Base-by-base conservation (phyloP, 2,113 vertebrate genomes). In the Cairina moschata region DNA sequence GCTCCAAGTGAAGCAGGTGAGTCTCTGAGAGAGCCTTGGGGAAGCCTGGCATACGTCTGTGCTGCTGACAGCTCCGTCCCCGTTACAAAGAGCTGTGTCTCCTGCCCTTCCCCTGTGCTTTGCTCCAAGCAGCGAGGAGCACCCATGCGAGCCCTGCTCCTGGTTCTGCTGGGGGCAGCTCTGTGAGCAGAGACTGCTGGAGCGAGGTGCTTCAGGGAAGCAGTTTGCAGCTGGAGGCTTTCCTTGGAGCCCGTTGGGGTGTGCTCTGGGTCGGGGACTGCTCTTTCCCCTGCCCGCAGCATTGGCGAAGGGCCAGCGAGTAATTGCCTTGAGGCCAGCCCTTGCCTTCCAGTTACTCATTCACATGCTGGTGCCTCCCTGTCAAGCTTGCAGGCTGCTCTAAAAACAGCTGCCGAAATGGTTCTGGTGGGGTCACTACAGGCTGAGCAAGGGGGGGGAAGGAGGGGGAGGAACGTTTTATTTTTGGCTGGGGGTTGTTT, bases 151-250 rank as follows among this genome's bases (percentile, higher is more conserved):
- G 36, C 66, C 29, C 56, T 6, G 58, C 23, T 81, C 32, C 54
- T 3, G 0, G 4, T 11, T 38, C 56, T 38, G 42, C 40, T 31
- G 50, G 0, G 4, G 4, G 52, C 50, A 40, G 32, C 12, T 48
- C 66, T 40, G 9, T 3, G 0, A 6, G 11, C 9, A 9, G 25
- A 13, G 25, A 1, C 42, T 0, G 1, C 10, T 2, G 1, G 46
- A 44, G 42, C 1, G 4, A 46, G 69, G 18, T 52, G 28, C 40
- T 36, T n/a, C 13, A 5, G 73, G 38, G 48, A 12, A 8, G 13
- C 2, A 20, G 11, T 9, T 31, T 23, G 36, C 26, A 25, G 20
- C 68, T 71, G 55, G 20, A 29, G 40, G 36, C 17, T 77, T 90
- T 89, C 38, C 56, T n/a, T 17, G 44, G 50, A 87, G 38, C 32